Base-by-base conservation (phyloP, 2,888 invertebrate genomes). In the Agonopterix heracliana region DNA sequence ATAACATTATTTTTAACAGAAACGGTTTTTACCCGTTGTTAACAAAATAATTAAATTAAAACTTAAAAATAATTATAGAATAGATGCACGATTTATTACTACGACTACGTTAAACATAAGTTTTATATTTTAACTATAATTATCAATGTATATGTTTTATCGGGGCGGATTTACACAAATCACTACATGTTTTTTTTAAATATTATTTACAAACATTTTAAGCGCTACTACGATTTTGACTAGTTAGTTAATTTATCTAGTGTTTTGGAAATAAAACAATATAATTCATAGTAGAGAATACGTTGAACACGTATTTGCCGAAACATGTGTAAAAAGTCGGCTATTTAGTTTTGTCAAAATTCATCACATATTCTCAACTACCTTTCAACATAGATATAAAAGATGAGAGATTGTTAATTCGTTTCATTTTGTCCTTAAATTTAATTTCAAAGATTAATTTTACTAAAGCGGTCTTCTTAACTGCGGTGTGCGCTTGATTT, bases 121-220 rank as follows among this genome's bases (percentile, higher is more conserved):
- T 63, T 64, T 53, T 56, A 7, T 3, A 52, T 61, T 55, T 54
- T 60, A 58, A 52, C 45, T 52, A 44, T 52, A 53, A 48, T 49
- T 54, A 53, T 44, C 38, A 51, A 47, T 50, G 55, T 51, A 51
- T 60, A 57, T 59, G 51, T 55, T 49, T 48, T 50, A 41, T 61
- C 51, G 68, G 85, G 81, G 78, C 82, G 83, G 85, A 81, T 68
- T 76, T 78, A 81, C 77, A 79, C 61, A 78, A 74, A 78, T 71
- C 56, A 69, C 85, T 85, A 86, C 81, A 57, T 63, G 66, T 66
- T 68, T 73, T 64, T 64, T 1, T 26, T 26, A 26, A 40, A 17
- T 77, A 64, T 68, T 83, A 84, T 85, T 74, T 86, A 86, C 83
- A 86, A 76, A 78, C 74, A 77, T 71, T 70, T 73, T 74, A 82